These are phyloP conservation scores for Squalus acanthias DNA, from an alignment of 2,797 vertebrate species.

Conservation along the genomic window DNA sequence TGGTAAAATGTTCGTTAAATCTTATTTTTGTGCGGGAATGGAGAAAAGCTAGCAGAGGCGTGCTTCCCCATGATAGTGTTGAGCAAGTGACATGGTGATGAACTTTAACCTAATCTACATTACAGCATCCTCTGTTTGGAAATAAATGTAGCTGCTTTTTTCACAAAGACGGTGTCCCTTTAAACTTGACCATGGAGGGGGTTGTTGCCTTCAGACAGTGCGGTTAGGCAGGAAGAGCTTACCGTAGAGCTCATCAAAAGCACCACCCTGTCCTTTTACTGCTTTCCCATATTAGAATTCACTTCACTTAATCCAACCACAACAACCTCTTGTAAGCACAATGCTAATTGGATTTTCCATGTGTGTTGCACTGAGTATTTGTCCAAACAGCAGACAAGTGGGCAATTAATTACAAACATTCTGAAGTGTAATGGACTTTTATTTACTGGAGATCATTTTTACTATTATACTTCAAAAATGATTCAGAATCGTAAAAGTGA, in stretches of 20 bases:
- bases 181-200: not conserved
- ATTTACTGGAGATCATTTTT: slow-evolving; percentile 49
- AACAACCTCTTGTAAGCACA: not conserved
- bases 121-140: not conserved
- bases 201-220: not conserved
- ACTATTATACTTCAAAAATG: slow-evolving; percentile 47
- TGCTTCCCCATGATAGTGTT: not conserved
- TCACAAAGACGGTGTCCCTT: not conserved
- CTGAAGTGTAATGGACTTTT: slow-evolving; percentile 46
- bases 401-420: slow-evolving; percentile 50
- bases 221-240: too few species aligned
- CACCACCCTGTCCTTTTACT: not conserved
- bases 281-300: not conserved
- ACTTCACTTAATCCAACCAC: slow-evolving; percentile 4
- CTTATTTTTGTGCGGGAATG: not conserved
- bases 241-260: not conserved
- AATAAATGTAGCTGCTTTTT: not conserved
- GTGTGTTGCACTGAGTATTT: not conserved
- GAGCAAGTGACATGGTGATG: not conserved
- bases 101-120: not conserved
- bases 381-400: slow-evolving; percentile 47
- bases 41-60: not conserved
- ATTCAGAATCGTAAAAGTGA: slow-evolving; percentile 45
- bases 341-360: slow-evolving; percentile 31
- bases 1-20: not conserved